phyloP scores from a whole-genome alignment of 2,888 invertebrate genomes.

The Blomia tropicalis region DNA sequence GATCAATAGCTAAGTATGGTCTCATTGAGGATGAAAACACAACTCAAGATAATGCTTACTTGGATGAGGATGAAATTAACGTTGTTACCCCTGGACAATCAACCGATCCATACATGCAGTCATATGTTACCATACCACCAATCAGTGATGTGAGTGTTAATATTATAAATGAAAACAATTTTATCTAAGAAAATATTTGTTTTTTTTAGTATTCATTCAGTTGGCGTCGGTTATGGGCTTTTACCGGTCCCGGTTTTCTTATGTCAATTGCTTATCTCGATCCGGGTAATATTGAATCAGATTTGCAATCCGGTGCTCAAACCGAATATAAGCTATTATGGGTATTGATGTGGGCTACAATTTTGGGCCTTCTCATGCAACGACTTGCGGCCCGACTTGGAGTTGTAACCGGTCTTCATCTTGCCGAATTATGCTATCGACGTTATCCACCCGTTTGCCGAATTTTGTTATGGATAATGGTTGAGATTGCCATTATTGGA shows the following conservation, averaged over 20 bases:
- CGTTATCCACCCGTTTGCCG: conserved; percentile 59
- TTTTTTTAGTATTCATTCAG: conserved; percentile 44
- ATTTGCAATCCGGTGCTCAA: conserved; percentile 62
- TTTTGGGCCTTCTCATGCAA: conserved; percentile 69
- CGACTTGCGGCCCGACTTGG: conserved; percentile 57
- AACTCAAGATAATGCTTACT: not conserved
- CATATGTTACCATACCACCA: conserved; percentile 14
- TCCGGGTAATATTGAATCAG: conserved; percentile 81
- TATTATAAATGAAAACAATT: not conserved
- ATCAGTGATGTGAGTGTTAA: not conserved
- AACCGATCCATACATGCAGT: not conserved
- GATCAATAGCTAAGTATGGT: conserved; percentile 5
- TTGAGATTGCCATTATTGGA: conserved; percentile 77
- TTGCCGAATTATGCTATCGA: conserved; percentile 45
- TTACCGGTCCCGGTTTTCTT: conserved; percentile 76
- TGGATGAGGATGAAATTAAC: not conserved
- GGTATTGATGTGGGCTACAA: conserved; percentile 64
- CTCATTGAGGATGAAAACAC: not conserved
- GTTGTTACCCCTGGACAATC: conserved; percentile 1
- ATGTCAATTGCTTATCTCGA: conserved; percentile 86
- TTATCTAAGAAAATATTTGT: not conserved
- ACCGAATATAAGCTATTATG: conserved; percentile 68
- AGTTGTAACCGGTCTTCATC: conserved; percentile 65
- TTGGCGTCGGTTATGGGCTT: conserved; percentile 73
- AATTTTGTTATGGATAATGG: conserved; percentile 67